Percentiles rank a stretch among this genome's conserved stretches.
Evolutionary conservation across 1,140 invertebrate genomes (phyloP).

Genomic region (Drosophila biarmipes): DNA sequence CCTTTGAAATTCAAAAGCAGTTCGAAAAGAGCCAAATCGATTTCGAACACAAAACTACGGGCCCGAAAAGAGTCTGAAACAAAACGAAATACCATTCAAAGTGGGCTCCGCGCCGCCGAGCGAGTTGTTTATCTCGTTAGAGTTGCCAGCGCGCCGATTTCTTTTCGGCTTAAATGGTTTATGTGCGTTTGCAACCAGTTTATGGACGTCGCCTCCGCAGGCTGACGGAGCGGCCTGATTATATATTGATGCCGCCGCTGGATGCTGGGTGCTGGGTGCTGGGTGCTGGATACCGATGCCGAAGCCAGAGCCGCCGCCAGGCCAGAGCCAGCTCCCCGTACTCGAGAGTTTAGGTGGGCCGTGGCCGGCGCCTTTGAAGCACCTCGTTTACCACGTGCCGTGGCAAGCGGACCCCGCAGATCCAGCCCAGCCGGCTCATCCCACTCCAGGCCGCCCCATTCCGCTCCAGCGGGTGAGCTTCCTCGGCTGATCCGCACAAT

Average conservation of each 20-base stretch:
- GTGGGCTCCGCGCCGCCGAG: conserved; percentile 23
- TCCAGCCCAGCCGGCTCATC: not conserved
- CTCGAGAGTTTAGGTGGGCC: conserved; percentile 71
- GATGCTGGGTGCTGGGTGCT: conserved; percentile 8
- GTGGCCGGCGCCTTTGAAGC: conserved; percentile 79
- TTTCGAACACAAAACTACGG: conserved; percentile 56
- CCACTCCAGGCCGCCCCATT: not conserved
- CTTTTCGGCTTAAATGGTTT: conserved; percentile 82
- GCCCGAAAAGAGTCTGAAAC: conserved; percentile 1
- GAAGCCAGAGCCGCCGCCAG: conserved; percentile 2
- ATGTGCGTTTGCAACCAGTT: conserved; percentile 81
- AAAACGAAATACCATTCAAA: conserved; percentile 66
- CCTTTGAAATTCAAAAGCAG: conserved; percentile 71
- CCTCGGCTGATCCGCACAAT: conserved; percentile 36
- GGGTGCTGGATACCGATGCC: conserved; percentile 25
- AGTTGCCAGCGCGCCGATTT: conserved; percentile 72
- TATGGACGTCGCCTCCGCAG: conserved; percentile 60
- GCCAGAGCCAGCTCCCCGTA: conserved; percentile 9
- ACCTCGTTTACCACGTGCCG: conserved; percentile 79
- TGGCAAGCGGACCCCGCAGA: conserved; percentile 29
- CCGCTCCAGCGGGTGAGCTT: not conserved
- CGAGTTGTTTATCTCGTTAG: conserved; percentile 66
- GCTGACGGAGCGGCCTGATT: conserved; percentile 50
- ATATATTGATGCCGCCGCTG: conserved; percentile 50
- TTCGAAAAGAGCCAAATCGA: conserved; percentile 61